phyloP scores from a whole-genome alignment of 2,888 invertebrate species.

The Abrostola tripartita region DNA sequence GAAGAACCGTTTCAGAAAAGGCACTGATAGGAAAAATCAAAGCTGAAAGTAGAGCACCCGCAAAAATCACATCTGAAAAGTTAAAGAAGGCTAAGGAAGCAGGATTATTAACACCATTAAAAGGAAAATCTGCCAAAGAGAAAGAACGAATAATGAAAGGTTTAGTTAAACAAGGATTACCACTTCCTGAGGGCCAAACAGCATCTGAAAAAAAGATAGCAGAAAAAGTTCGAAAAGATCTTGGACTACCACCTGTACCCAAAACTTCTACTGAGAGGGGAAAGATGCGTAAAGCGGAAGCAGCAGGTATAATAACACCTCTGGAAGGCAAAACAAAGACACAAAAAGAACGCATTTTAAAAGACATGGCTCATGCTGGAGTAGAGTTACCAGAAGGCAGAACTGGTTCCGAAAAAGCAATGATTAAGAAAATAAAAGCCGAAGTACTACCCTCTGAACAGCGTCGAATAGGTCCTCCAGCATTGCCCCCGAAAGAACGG shows the following conservation, averaged over 20 bases:
- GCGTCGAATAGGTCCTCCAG: not conserved
- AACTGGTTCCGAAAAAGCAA: constrained; percentile 55
- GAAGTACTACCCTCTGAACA: constrained; percentile 5
- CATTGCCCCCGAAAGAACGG: constrained; percentile 36
- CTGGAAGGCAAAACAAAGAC: constrained; percentile 46
- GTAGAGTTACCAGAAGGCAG: constrained; percentile 57
- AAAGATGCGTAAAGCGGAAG: constrained; percentile 55
- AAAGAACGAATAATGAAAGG: constrained; percentile 58
- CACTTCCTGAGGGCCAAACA: constrained; percentile 45
- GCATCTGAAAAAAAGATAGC: constrained; percentile 57
- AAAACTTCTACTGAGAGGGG: constrained; percentile 42
- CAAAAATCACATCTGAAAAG: constrained; percentile 38
- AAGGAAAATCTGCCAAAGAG: constrained; percentile 37
- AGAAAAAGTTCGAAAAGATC: constrained; percentile 57
- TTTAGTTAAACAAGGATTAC: constrained; percentile 29
- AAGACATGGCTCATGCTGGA: constrained; percentile 19
- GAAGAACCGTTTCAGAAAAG: constrained; percentile 51
- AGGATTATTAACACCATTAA: constrained; percentile 34
- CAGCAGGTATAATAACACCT: constrained; percentile 54
- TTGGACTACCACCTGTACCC: constrained; percentile 57
- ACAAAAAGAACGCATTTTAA: constrained; percentile 46
- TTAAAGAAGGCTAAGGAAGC: constrained; percentile 45
- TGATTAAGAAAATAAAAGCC: constrained; percentile 27
- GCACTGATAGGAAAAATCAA: constrained; percentile 46
- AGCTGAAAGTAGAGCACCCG: constrained; percentile 22